These are phyloP conservation scores for Anomalospiza imberbis DNA, from an alignment of 2,797 vertebrate species.

Conservation along the genomic window DNA sequence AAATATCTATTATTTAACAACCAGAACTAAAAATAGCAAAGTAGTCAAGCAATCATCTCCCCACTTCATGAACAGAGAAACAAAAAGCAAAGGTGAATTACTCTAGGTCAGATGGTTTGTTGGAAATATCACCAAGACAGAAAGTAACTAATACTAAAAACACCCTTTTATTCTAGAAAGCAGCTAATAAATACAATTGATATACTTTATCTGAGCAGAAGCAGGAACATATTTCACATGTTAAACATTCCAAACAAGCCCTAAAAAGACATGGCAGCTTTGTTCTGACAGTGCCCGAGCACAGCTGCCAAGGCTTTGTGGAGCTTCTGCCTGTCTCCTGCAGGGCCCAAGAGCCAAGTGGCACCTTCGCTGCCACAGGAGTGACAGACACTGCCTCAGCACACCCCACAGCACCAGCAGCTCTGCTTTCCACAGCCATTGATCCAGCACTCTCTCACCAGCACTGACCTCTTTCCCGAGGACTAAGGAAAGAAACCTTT, in stretches of 20 bases:
- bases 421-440: neutral
- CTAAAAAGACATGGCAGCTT: neutral
- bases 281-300: neutral
- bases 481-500: neutral
- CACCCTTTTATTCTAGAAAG: neutral
- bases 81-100: constrained; percentile 17
- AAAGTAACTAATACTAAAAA: neutral
- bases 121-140: neutral
- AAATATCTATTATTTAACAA: constrained; percentile 51
- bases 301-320: neutral
- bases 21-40: constrained; percentile 29
- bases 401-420: neutral
- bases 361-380: neutral
- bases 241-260: neutral
- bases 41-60: constrained; percentile 10
- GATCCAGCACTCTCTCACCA: neutral
- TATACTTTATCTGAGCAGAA: neutral
- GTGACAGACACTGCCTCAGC: accelerated
- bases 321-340: neutral
- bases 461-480: neutral
- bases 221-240: neutral
- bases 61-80: neutral
- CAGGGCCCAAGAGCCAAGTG: neutral
- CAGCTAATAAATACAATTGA: neutral
- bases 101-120: neutral